phyloP scores from a whole-genome alignment of 1,140 invertebrate species.

The Leucophenga varia region DNA sequence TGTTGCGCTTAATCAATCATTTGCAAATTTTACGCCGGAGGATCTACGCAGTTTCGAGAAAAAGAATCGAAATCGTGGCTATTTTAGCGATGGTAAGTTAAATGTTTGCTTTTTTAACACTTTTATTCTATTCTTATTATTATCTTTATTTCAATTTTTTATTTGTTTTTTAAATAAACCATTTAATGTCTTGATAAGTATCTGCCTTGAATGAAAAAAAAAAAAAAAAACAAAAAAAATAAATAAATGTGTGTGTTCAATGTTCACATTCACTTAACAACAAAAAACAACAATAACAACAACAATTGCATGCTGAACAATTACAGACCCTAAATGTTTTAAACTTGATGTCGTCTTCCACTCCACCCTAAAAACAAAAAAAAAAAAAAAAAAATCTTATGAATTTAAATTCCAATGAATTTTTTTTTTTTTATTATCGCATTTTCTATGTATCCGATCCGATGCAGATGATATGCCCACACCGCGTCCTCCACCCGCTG shows the following conservation, averaged over 20 bases:
- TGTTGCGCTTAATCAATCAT: slow-evolving; percentile 92
- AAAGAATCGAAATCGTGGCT: slow-evolving; percentile 54
- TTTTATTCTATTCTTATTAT: slow-evolving; percentile 19
- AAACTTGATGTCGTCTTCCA: slow-evolving; percentile 36
- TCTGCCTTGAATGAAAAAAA: slow-evolving; percentile 51
- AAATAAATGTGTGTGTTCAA: slow-evolving; percentile 47
- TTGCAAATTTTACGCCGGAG: slow-evolving; percentile 65
- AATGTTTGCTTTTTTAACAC: slow-evolving; percentile 45
- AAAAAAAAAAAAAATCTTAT: too few species aligned
- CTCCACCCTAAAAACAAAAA: not conserved
- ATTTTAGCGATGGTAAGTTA: slow-evolving; percentile 76
- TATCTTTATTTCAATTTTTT: slow-evolving; percentile 9
- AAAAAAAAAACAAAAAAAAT: too few species aligned
- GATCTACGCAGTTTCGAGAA: slow-evolving; percentile 61
- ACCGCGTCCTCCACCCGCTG: slow-evolving; percentile 42
- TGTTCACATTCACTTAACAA: slow-evolving; percentile 38
- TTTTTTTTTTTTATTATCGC: slow-evolving; percentile 11
- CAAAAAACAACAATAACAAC: slow-evolving; percentile 43
- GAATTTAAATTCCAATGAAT: slow-evolving; percentile 10
- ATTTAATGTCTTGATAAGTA: slow-evolving; percentile 54
- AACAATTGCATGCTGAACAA: slow-evolving; percentile 55
- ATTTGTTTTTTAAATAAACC: slow-evolving; percentile 22
- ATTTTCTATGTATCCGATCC: slow-evolving; percentile 1
- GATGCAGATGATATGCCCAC: slow-evolving; percentile 52
- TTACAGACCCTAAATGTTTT: slow-evolving; percentile 29